A percentile compares a stretch with the other conserved stretches of the same genome.
Conservation (phyloP, 2,888 invertebrate species). For the Sepioteuthis lessoniana region DNA sequence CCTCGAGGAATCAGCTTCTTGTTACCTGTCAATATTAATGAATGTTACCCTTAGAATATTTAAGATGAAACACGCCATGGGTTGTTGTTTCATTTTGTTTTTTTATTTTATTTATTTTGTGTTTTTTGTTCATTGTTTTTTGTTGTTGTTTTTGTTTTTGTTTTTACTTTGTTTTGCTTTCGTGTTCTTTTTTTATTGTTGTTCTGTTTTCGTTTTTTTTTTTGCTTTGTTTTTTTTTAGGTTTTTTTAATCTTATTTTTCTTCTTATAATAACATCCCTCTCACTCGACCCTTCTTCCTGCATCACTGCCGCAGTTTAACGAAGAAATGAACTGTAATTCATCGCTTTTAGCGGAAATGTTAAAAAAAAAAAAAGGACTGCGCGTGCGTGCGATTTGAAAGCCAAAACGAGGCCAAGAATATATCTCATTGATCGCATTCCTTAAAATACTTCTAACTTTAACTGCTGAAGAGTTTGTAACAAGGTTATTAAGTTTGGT, state of each 20-base stretch:
- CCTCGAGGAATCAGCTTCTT: neutral
- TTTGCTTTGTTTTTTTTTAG: no score
- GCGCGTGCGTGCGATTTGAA: neutral
- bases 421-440: neutral
- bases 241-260: neutral
- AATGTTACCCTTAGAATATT: neutral
- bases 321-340: neutral
- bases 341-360: conserved; percentile 33
- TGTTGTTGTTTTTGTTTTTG: no score
- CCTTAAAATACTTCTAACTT: neutral
- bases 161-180: no score
- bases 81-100: no score
- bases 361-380: neutral
- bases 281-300: neutral
- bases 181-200: no score
- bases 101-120: no score
- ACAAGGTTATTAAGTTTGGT: neutral
- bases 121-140: no score
- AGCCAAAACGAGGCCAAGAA: neutral
- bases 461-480: neutral
- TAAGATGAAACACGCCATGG: conserved; percentile 5
- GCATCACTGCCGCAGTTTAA: neutral
- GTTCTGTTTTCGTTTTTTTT: no score
- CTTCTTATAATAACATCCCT: neutral
- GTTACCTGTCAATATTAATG: neutral